Evolutionary conservation across 2,888 invertebrate species (phyloP).

Genomic region (Lochmaea crataegi): DNA sequence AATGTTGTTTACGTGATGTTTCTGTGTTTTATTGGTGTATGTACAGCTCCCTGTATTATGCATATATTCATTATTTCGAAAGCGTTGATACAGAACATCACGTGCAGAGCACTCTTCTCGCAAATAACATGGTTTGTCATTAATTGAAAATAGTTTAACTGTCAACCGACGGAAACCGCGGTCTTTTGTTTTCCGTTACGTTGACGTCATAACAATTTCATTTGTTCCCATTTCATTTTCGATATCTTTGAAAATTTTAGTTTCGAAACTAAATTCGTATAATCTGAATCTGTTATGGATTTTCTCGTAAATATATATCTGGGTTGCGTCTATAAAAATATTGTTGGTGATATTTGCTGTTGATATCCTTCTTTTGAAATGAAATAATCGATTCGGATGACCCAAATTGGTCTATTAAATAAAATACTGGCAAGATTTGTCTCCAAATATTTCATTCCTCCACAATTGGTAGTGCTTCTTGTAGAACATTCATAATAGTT

Average conservation of each 20-base stretch:
- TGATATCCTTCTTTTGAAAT: no score
- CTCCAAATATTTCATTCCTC: no score
- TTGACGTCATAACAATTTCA: slow-evolving; percentile 33
- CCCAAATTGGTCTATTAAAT: no score
- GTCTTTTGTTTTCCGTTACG: slow-evolving; percentile 32
- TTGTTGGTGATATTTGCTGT: no score
- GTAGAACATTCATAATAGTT: no score
- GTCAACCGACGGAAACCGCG: slow-evolving; percentile 31
- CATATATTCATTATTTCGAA: neutral
- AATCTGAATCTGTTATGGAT: neutral
- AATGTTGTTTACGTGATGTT: no score
- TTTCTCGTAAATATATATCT: neutral
- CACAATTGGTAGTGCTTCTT: no score
- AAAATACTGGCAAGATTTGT: no score
- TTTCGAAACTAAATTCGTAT: neutral
- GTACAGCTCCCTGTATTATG: slow-evolving; percentile 10
- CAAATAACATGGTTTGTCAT: slow-evolving; percentile 32
- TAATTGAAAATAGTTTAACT: slow-evolving; percentile 36
- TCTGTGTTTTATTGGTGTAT: no score
- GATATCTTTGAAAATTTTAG: slow-evolving; percentile 11
- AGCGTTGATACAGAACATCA: slow-evolving; percentile 28
- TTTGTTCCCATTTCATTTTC: slow-evolving; percentile 24
- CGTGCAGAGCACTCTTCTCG: slow-evolving; percentile 33
- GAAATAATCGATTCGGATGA: no score
- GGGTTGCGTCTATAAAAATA: neutral